A percentile compares a stretch with the other conserved stretches of the same genome.
Conservation (phyloP, 1,140 invertebrate genomes). For the Brachionus manjavacas region DNA sequence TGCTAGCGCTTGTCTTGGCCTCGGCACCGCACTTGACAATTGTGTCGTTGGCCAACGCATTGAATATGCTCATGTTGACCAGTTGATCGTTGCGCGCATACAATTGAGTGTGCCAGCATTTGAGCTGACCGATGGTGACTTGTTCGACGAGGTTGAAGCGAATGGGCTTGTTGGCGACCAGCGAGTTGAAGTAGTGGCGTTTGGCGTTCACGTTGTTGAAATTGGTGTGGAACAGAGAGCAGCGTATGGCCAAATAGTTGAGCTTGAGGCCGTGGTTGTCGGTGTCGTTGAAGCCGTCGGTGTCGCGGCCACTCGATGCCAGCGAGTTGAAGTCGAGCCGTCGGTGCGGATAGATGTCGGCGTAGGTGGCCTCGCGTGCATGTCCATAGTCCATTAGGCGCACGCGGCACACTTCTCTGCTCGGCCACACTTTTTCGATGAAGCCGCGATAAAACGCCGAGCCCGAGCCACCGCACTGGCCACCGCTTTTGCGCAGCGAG, state of each 20-base stretch:
- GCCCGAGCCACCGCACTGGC: too few relatives aligned
- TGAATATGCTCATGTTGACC: neutral
- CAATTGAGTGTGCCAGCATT: slow-evolving; percentile 15
- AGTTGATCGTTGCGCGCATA: neutral
- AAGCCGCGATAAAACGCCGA: neutral
- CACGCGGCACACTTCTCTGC: neutral
- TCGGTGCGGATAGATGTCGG: neutral
- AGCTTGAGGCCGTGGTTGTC: slow-evolving; percentile 16
- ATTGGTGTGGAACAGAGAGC: slow-evolving; percentile 26
- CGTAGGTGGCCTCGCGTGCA: neutral
- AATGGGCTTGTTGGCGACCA: neutral
- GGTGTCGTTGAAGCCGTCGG: neutral
- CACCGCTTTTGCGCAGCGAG: neutral
- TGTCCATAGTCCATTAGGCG: neutral
- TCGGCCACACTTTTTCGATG: neutral
- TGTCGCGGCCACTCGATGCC: neutral
- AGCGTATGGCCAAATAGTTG: slow-evolving; percentile 22
- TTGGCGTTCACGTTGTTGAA: neutral
- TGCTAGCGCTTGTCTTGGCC: too few relatives aligned
- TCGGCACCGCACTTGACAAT: too few relatives aligned
- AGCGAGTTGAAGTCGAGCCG: neutral
- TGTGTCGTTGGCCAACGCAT: too few relatives aligned
- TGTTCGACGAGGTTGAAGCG: slow-evolving; percentile 25
- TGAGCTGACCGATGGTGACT: neutral
- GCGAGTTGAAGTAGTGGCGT: neutral